Base-by-base conservation (phyloP, 2,888 invertebrate species). In the Idaea biselata region DNA sequence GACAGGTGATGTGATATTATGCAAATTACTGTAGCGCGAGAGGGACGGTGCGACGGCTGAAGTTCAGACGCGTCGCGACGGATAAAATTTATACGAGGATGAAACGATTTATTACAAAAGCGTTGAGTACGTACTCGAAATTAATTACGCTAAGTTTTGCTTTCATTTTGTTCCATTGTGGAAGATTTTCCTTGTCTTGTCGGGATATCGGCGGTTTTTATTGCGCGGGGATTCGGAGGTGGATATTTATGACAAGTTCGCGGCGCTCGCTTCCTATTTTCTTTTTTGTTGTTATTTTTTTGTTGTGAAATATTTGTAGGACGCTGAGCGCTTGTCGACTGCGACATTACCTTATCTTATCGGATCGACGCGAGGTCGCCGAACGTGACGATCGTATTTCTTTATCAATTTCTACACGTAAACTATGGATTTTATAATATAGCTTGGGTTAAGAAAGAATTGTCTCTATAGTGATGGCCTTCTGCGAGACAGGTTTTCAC, bases 31-130 rank as follows among this genome's bases (percentile, higher is more conserved):
- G 44, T 65, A 60, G 72, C 64, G 89, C 68, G 83, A 91, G 79
- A 68, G 83, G 75, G 91, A 91, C 69, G 70, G 80, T 68, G 66
- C 65, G 70, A 73, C 67, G 71, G 74, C 79, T 82, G 83, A 84
- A 83, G 85, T 89, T 89, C 85, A 83, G 82, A 78, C 76, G 73
- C 76, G 77, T 74, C 78, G 77, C 79, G 76, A 74, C 77, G 82
- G 87, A 86, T 86, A 86, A 88, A 88, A 90, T 89, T 84, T 89
- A 88, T 88, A 84, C 83, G 80, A 82, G 87, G 89, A 90, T 90
- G 88, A 89, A 90, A 89, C 90, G 91, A 92, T 91, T 92, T 92
- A 92, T 92, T 89, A 91, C 91, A 86, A 88, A 89, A 90, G 89
- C 92, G 90, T 89, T 88, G 92, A 91, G 89, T 87, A 86, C 87